Base-by-base conservation (phyloP, 2,797 vertebrate species). In the Clamator glandarius region DNA sequence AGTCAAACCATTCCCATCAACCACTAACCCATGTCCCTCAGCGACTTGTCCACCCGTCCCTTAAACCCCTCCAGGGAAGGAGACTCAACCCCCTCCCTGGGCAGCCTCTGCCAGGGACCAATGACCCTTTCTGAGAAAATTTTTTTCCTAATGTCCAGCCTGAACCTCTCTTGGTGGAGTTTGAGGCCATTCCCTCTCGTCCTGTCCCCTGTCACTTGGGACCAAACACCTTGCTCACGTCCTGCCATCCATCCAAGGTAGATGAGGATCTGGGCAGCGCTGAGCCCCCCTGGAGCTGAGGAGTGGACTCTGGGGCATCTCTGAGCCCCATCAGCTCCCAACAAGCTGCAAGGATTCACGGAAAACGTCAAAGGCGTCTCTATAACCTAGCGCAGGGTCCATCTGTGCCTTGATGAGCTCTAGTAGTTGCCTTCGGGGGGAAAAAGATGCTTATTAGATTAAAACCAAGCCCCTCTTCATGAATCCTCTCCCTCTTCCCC, bases 401-500 rank as follows among this genome's bases (percentile, higher is more conserved):
- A 23, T 33, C 80, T 48, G 72, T 7, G 72, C 79, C 92, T 68
- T 16, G 66, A 67, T 36, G 80, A 93, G 83, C 89, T 83, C 52
- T 68, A 80, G 52, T 55, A 11, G 59, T 90, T 87, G 48, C 78
- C 91, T 82, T 41, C 0, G 0, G 42, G 74, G 41, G 1, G 2
- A 7, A 52, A 23, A 2, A 31, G 26, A 73, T 4, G 3, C 25
- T 92, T 84, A 81, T 90, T 90, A 92, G 78, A 87, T 94, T 93
- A 95, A 90, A 95, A 19, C 75, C 79, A 54, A 92, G 50, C 58
- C 89, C 87, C 84, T 93, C 54, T 64, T 39, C 64, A 51, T 75
- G 87, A 91, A 85, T 87, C 82, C 87, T 91, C 69, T 92, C 92
- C 75, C 92, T 93, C n/a, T 95, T 91, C 52, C 76, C 11, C 0